Conservation (phyloP, 1,140 invertebrate species). For the Calephelis virginiensis region DNA sequence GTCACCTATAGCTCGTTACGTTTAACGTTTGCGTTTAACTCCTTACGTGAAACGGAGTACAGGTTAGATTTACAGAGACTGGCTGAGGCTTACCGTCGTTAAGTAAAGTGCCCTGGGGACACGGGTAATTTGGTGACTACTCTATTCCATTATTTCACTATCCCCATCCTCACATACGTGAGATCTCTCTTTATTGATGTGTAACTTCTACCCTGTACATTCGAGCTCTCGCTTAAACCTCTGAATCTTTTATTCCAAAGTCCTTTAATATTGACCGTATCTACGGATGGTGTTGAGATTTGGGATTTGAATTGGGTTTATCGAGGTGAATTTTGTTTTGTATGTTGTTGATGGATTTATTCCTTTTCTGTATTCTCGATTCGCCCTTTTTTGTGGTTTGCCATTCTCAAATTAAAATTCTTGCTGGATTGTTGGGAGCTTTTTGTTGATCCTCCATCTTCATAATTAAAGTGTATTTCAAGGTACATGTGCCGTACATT, state of each 20-base stretch:
- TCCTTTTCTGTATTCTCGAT: slow-evolving; percentile 8
- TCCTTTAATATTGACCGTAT: slow-evolving; percentile 14
- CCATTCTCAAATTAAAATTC: slow-evolving; percentile 11
- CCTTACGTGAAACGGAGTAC: background rate
- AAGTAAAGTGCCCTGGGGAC: slow-evolving; percentile 40
- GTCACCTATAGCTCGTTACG: no score
- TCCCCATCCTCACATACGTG: slow-evolving; percentile 43
- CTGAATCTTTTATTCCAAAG: slow-evolving; percentile 24
- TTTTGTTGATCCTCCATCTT: background rate
- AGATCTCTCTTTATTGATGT: slow-evolving; percentile 40
- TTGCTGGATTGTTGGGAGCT: background rate
- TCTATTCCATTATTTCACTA: slow-evolving; percentile 49
- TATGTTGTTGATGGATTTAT: slow-evolving; percentile 17
- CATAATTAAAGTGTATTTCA: background rate
- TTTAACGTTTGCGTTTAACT: slow-evolving; percentile 26
- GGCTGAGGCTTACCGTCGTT: slow-evolving; percentile 43
- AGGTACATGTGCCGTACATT: no score
- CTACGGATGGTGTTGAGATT: slow-evolving; percentile 8
- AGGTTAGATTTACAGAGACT: slow-evolving; percentile 39
- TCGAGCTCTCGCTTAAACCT: slow-evolving; percentile 15
- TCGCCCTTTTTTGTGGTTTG: slow-evolving; percentile 5
- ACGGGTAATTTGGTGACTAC: slow-evolving; percentile 36
- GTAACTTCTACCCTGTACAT: slow-evolving; percentile 20
- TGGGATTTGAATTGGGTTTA: slow-evolving; percentile 16
- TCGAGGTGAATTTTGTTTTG: slow-evolving; percentile 12